Evolutionary conservation across 2,888 invertebrate genomes (phyloP).

Genomic region (Phorcus lineatus): DNA sequence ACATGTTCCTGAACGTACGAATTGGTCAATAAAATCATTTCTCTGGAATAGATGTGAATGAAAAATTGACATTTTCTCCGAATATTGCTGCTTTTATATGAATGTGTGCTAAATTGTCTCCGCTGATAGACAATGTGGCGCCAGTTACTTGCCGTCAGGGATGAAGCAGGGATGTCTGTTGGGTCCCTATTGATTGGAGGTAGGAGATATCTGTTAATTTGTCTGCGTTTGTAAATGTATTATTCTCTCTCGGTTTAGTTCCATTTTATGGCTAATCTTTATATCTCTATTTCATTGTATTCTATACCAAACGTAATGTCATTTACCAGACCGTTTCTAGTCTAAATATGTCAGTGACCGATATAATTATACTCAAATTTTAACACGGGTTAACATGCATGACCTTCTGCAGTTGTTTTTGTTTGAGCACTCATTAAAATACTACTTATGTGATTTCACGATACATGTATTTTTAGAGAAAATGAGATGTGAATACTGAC

Average conservation of each 20-base stretch:
- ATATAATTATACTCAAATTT: too few relatives aligned
- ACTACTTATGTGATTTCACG: too few relatives aligned
- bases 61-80: slow-evolving; percentile 15
- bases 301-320: too few relatives aligned
- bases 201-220: slow-evolving; percentile 8
- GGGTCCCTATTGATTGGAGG: background rate
- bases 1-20: background rate
- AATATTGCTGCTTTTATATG: slow-evolving; percentile 6
- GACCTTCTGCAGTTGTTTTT: too few relatives aligned
- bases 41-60: slow-evolving; percentile 16
- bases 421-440: too few relatives aligned
- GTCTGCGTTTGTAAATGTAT: background rate
- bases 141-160: background rate
- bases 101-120: slow-evolving; percentile 20
- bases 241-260: background rate
- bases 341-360: too few relatives aligned
- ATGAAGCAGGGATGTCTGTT: background rate
- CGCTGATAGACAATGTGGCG: slow-evolving; percentile 8
- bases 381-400: too few relatives aligned
- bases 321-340: too few relatives aligned
- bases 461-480: too few relatives aligned
- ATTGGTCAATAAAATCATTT: slow-evolving; percentile 17
- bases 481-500: too few relatives aligned
- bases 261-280: too few relatives aligned
- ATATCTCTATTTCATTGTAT: too few relatives aligned